Conservation (phyloP, 2,888 invertebrate species). For the Hesperia comma region DNA sequence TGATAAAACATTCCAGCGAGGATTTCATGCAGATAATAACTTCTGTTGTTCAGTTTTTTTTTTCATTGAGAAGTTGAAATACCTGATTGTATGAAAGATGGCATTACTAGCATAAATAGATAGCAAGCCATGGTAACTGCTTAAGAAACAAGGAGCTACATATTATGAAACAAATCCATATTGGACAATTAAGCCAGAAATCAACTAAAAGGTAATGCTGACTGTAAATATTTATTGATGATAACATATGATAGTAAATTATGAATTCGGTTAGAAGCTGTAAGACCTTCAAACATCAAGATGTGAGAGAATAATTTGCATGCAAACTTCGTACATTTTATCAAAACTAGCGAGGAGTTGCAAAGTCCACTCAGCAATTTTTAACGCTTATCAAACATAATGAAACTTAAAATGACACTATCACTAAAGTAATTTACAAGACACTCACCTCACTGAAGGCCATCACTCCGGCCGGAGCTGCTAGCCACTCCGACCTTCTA, state of each 20-base stretch:
- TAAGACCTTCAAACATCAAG: neutral
- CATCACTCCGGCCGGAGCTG: slow-evolving; percentile 86
- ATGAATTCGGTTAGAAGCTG: slow-evolving; percentile 8
- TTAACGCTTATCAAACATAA: slow-evolving; percentile 38
- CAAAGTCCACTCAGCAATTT: slow-evolving; percentile 13
- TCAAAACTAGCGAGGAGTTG: neutral
- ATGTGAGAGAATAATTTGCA: slow-evolving; percentile 2
- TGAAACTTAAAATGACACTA: slow-evolving; percentile 29
- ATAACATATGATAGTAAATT: slow-evolving; percentile 21
- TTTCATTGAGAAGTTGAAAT: slow-evolving; percentile 1
- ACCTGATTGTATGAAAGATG: neutral
- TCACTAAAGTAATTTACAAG: slow-evolving; percentile 42
- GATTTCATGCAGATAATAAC: slow-evolving; percentile 42
- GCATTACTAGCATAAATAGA: no score
- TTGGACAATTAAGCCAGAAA: neutral
- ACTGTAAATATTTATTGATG: slow-evolving; percentile 17
- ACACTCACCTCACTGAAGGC: slow-evolving; percentile 90
- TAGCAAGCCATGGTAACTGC: neutral
- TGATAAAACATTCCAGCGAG: slow-evolving; percentile 43
- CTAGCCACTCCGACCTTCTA: slow-evolving; percentile 81
- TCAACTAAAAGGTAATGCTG: slow-evolving; percentile 1
- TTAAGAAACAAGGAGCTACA: slow-evolving; percentile 5
- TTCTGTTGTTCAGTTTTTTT: slow-evolving; percentile 14
- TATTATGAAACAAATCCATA: neutral
- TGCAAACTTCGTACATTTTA: neutral